Evolutionary conservation across 2,113 vertebrate genomes (phyloP).

Genomic region (Thinocorus orbignyianus): DNA sequence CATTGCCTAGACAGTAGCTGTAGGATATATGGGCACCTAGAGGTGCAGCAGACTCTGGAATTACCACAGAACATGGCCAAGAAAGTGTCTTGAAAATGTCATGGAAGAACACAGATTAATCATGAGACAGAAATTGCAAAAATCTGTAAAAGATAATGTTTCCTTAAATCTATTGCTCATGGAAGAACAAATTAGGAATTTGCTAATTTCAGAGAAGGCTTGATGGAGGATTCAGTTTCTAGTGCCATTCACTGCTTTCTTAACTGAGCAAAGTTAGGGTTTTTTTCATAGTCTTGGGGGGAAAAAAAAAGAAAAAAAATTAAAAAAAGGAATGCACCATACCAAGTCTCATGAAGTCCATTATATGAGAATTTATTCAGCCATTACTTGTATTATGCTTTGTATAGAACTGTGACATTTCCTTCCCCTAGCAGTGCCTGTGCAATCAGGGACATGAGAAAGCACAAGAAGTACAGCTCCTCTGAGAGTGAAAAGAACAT

Average conservation of each 20-base stretch:
- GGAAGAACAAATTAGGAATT: background rate
- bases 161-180: background rate
- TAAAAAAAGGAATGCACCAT: background rate
- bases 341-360: background rate
- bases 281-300: background rate
- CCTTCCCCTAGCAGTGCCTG: background rate
- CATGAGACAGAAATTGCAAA: background rate
- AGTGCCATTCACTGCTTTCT: background rate
- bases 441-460: background rate
- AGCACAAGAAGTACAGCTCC: background rate
- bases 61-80: background rate
- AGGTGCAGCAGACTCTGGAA: background rate
- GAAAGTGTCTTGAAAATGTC: background rate
- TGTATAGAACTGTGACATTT: background rate
- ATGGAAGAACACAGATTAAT: background rate
- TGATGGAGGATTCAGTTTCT: background rate
- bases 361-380: background rate
- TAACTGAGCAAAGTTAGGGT: fast-evolving
- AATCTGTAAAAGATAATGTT: background rate
- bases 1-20: background rate
- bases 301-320: background rate
- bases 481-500: background rate
- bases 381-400: background rate
- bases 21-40: background rate
- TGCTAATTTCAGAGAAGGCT: background rate